These are phyloP conservation scores for Pocillopora meandrina DNA, from an alignment of 92 coral and sea anemone species.

Conservation along the genomic window DNA sequence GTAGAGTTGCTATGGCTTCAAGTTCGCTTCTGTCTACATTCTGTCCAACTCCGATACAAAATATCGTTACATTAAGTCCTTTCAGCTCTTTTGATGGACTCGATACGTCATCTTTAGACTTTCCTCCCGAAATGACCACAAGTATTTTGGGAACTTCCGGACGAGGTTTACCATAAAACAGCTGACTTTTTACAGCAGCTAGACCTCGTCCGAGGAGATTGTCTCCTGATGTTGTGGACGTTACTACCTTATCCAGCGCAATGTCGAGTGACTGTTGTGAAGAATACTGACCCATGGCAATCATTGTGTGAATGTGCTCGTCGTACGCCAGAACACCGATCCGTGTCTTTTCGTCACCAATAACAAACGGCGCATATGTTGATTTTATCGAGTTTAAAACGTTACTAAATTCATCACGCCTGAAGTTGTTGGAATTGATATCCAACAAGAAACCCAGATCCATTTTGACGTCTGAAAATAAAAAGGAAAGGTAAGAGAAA, in stretches of 20 bases:
- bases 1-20: conserved; percentile 54
- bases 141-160: conserved; percentile 76
- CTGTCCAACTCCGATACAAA: conserved; percentile 77
- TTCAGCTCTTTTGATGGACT: conserved; percentile 69
- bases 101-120: conserved; percentile 72
- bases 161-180: conserved; percentile 72
- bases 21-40: conserved; percentile 60
- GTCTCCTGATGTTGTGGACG: conserved; percentile 55
- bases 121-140: conserved; percentile 71
- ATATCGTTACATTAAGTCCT: conserved; percentile 57
- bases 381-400: conserved; percentile 64
- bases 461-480: conserved; percentile 58
- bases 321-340: conserved; percentile 69
- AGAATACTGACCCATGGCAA: conserved; percentile 58
- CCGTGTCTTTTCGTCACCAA: conserved; percentile 62
- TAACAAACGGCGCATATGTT: conserved; percentile 55
- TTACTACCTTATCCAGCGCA: conserved; percentile 55
- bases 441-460: conserved; percentile 76
- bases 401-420: conserved; percentile 50
- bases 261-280: conserved; percentile 47
- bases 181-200: conserved; percentile 41
- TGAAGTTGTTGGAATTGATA: conserved; percentile 45
- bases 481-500: not conserved
- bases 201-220: conserved; percentile 70
- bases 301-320: conserved; percentile 42